Conservation (phyloP, 2,113 vertebrate genomes). For the Corydoras sp. region DNA sequence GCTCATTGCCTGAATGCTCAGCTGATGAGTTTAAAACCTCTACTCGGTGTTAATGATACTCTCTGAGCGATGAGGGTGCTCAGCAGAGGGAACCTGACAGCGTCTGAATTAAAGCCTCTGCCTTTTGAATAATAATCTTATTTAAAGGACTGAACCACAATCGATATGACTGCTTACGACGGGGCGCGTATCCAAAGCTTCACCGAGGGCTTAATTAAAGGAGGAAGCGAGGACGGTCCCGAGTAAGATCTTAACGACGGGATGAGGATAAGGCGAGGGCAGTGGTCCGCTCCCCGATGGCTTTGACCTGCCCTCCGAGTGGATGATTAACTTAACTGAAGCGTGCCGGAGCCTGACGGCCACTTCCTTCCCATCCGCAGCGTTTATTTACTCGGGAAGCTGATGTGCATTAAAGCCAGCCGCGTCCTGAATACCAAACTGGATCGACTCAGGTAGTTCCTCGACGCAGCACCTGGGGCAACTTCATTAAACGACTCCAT, state of each 20-base stretch:
- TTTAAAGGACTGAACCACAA: too few species aligned
- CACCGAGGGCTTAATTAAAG: conserved; percentile 16
- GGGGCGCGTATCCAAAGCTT: too few species aligned
- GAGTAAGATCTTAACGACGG: conserved; percentile 2
- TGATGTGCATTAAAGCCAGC: conserved; percentile 19
- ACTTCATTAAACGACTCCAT: conserved; percentile 14
- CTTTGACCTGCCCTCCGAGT: neutral
- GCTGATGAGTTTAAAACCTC: too few species aligned
- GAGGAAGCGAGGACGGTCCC: conserved; percentile 14
- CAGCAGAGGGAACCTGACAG: too few species aligned
- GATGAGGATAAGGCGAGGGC: conserved; percentile 13
- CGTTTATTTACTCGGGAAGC: conserved; percentile 15
- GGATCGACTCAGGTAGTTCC: conserved; percentile 8
- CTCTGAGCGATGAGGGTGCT: too few species aligned
- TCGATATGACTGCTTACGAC: too few species aligned
- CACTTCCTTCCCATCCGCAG: conserved; percentile 6
- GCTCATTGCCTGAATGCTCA: too few species aligned
- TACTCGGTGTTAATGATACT: too few species aligned
- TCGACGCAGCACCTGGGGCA: neutral
- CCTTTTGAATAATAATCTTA: too few species aligned
- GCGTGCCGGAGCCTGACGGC: conserved; percentile 8
- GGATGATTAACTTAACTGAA: conserved; percentile 29
- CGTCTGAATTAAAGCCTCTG: too few species aligned
- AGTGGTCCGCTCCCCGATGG: conserved; percentile 7
- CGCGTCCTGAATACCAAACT: conserved; percentile 1